Conservation (phyloP, 2,113 vertebrate species). For the Rhinopithecus roxellana region DNA sequence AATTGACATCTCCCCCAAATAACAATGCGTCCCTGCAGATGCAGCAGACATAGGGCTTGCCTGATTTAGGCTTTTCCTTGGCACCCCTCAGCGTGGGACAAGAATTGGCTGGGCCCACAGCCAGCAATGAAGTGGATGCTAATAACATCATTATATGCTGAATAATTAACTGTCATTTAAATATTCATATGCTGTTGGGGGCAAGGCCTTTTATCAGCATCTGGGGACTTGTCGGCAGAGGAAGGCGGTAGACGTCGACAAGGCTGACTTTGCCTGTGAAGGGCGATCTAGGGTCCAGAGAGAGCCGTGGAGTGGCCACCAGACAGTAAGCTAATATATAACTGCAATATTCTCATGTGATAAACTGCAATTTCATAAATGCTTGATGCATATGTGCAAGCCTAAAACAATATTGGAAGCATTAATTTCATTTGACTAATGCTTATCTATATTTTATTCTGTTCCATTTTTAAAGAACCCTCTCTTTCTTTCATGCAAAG, state of each 20-base stretch:
- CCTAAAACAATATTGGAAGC: constrained; percentile 77
- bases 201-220: constrained; percentile 87
- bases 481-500: constrained; percentile 40
- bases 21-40: not conserved
- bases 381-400: constrained; percentile 74
- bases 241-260: constrained; percentile 75
- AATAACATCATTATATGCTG: constrained; percentile 81
- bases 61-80: constrained; percentile 24
- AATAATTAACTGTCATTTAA: constrained; percentile 92
- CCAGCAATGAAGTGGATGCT: constrained; percentile 73
- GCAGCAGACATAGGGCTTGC: not conserved
- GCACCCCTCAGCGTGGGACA: constrained; percentile 50
- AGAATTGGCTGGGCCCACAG: constrained; percentile 65
- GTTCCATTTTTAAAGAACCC: constrained; percentile 56
- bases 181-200: constrained; percentile 91
- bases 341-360: constrained; percentile 78
- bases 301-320: constrained; percentile 72
- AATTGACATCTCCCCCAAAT: not conserved
- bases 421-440: constrained; percentile 83
- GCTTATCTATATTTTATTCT: constrained; percentile 80
- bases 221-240: constrained; percentile 77
- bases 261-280: constrained; percentile 82
- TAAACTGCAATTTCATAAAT: constrained; percentile 77
- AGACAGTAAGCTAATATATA: constrained; percentile 80
- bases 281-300: constrained; percentile 63